Percentiles rank a stretch among this genome's conserved stretches.
Evolutionary conservation across 2,797 vertebrate species (phyloP).

Genomic region (Pipistrellus nathusii): DNA sequence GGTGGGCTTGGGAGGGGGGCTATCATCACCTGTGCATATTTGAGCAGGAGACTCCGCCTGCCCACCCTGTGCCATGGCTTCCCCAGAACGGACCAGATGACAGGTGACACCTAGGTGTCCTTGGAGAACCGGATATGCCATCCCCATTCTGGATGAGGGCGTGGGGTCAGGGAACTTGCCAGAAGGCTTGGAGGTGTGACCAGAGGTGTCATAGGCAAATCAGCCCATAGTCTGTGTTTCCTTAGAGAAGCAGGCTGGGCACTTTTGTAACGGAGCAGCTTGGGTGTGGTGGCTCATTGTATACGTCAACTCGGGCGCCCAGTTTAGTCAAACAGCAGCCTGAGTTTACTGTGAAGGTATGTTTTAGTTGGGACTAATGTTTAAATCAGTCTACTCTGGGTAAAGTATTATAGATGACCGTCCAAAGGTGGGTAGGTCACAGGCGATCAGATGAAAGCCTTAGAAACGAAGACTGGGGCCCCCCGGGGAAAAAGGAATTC

Average conservation of each 20-base stretch:
- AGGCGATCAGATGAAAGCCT: background rate
- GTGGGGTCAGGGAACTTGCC: background rate
- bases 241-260: background rate
- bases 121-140: background rate
- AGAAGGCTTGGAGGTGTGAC: background rate
- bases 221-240: background rate
- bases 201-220: too few relatives aligned
- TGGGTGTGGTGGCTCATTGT: background rate
- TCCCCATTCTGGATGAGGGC: background rate
- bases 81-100: background rate
- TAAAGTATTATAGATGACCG: background rate
- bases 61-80: fast-evolving
- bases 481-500: background rate
- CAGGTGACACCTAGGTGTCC: background rate
- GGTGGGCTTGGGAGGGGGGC: background rate
- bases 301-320: background rate
- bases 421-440: background rate
- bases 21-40: fast-evolving
- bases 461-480: background rate
- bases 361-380: background rate
- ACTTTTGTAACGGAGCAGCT: background rate
- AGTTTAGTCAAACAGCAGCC: background rate
- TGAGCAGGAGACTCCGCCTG: background rate
- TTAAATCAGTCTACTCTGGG: background rate
- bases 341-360: background rate